Base-by-base conservation (phyloP, 2,888 invertebrate genomes). In the Lasioglossum malachurum region DNA sequence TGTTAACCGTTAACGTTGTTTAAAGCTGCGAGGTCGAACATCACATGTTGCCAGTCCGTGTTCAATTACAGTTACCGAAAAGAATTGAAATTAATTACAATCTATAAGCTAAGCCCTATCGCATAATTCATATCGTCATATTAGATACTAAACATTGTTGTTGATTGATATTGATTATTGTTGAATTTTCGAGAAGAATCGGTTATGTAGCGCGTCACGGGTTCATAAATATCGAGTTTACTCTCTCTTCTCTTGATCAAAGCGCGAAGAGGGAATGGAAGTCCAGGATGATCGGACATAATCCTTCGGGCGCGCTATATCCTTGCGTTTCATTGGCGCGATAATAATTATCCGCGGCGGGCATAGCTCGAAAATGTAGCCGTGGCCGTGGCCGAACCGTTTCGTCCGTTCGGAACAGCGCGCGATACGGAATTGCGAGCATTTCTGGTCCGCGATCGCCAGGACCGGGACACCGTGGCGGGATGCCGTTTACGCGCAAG, bases 301-400 rank as follows among this genome's bases (percentile, higher is more conserved):
- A 89, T 89, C 87, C 83, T 16, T 16, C 57, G 57, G 46, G 16
- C 38, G 27, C 23, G 53, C 31, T 69, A 67, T 72, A 71, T 79
- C 78, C 76, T 79, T 53, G 79, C 78, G 88, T 84, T 80, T 78
- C 88, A 82, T 80, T 60, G 87, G 80, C 82, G 46, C 60, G 89
- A 88, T 88, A 88, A 89, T 89, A 89, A 89, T 89, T 89, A 82
- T 74, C 82, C 80, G 23, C 23, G 35, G 67, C 23, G 67, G 38
- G 80, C 82, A 81, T 85, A 75, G 82, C 80, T 78, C 67, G 72
- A 78, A 89, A 89, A 89, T 75, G 81, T 44, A 27, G 44, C 78
- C 67, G 57, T 14, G 49, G 69, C 35, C 46, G 87, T 14, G 49
- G 69, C 38, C 46, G 87, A 79, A 79, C 76, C 57, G 86, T 71